Evolutionary conservation across 2,888 invertebrate species (phyloP), one percentile per base, ranked within the genome.

Genomic region (Troglohyphantes excavatus): DNA sequence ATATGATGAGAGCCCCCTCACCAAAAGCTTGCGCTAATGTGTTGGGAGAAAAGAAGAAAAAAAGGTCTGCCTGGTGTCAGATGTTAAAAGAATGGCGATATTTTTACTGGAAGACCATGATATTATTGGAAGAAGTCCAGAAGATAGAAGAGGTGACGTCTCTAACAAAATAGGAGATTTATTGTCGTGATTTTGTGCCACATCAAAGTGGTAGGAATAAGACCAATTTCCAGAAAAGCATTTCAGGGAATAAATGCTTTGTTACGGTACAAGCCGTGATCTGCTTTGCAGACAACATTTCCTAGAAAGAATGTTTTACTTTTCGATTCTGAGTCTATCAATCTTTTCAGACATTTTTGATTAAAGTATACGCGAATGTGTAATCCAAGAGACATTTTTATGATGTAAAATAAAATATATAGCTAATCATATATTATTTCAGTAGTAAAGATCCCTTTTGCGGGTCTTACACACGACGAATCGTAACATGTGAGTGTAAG

Each of bases 31-130:
- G 72, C 26, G 29, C 65, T 83, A 83, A 83, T 83, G 83, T 43
- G 73, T 21, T 46, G 63, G 39, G 33, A 29, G 72, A 82, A 82
- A 19, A 21, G n/a, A 9, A 70, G 43, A 19, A 43, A 83, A 39
- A 73, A 53, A 68, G 68, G 21, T 39, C 19, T 76, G 59, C 29
- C 70, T 53, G 86, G 79, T 79, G 87, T 87, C 87, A 87, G 72
- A 87, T 87, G 79, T 87, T 79, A 46, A 87, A 87, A 87, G 72
- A 87, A 79, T 79, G 27, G 79, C 23, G 43, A 43, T 73, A 27
- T 72, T 59, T 79, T 87, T 86, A 43, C 63, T 26, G 39, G 29
- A 27, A 7, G 68, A 21, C 61, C 39, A 86, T 78, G 76, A 78
- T 78, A 78, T 59, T 79, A 72, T 72, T 87, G 79, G 79, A 87